Evolutionary conservation across 2,888 invertebrate genomes (phyloP).

Genomic region (Calliphora vomitoria): DNA sequence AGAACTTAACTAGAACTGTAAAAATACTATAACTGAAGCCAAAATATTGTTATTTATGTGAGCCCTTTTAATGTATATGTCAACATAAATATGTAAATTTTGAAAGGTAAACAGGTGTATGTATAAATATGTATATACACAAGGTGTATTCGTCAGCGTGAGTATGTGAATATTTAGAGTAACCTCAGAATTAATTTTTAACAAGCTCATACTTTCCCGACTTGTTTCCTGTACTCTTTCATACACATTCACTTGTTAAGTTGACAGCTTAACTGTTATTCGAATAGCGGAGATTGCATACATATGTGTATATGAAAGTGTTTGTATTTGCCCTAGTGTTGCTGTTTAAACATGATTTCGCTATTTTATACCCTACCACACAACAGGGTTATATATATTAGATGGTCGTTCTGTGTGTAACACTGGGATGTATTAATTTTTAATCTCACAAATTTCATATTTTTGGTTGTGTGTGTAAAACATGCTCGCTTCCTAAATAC

Average conservation of each 20-base stretch:
- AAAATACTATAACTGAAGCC: too few relatives aligned
- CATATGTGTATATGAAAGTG: background rate
- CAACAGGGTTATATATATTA: too few relatives aligned
- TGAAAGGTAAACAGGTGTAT: background rate
- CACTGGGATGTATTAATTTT: background rate
- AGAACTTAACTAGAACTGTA: too few relatives aligned
- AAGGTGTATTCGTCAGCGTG: background rate
- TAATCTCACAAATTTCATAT: too few relatives aligned
- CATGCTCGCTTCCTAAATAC: too few relatives aligned
- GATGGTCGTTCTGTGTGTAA: background rate
- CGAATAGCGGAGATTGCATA: background rate
- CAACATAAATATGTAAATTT: background rate
- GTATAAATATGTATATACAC: background rate
- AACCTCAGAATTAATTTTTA: conserved; percentile 17
- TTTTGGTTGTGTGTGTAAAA: background rate
- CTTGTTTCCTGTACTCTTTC: background rate
- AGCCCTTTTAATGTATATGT: background rate
- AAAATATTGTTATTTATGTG: background rate
- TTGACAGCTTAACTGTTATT: conserved; percentile 6
- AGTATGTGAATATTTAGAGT: background rate
- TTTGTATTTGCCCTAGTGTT: background rate
- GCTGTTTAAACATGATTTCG: too few relatives aligned
- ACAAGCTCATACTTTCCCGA: background rate
- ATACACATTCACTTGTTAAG: background rate
- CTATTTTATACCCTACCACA: too few relatives aligned